These are phyloP conservation scores for Psilopogon haemacephalus DNA, from an alignment of 2,113 vertebrate genomes.

Conservation along the genomic window DNA sequence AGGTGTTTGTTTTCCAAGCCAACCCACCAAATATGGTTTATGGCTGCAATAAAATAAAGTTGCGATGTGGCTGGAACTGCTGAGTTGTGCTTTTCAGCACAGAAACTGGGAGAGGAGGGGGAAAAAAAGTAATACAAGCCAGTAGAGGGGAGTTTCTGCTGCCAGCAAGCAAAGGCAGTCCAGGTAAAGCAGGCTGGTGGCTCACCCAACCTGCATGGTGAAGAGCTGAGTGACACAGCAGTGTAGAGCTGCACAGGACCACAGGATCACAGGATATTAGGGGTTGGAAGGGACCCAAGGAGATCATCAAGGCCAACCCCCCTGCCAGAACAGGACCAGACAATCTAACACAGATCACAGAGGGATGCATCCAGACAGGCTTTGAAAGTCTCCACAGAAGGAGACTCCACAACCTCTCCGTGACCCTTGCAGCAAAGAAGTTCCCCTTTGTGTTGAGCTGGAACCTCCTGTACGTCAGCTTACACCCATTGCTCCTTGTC, in stretches of 20 bases:
- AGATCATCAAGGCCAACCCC: too few species aligned
- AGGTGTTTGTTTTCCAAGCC: slow-evolving; percentile 27
- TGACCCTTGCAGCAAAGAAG: too few species aligned
- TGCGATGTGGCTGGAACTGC: not conserved
- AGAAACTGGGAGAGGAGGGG: not conserved
- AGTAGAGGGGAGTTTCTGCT: not conserved
- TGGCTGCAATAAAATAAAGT: slow-evolving; percentile 16
- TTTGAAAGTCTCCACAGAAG: too few species aligned
- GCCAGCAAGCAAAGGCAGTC: not conserved
- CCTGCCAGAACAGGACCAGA: too few species aligned
- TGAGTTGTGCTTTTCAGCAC: not conserved
- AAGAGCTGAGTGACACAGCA: not conserved
- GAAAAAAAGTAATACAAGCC: not conserved
- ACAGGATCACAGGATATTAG: too few species aligned
- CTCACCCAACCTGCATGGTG: accelerated
- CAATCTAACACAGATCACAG: too few species aligned
- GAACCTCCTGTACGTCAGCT: too few species aligned
- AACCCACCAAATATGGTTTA: slow-evolving; percentile 32
- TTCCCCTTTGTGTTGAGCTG: too few species aligned
- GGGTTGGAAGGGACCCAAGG: too few species aligned
- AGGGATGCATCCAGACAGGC: too few species aligned
- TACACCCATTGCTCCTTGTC: too few species aligned
- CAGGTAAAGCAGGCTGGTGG: not conserved
- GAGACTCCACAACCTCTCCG: too few species aligned
- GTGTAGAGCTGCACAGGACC: not conserved